Conservation (phyloP, 2,888 invertebrate species). For the Eilema caniola region DNA sequence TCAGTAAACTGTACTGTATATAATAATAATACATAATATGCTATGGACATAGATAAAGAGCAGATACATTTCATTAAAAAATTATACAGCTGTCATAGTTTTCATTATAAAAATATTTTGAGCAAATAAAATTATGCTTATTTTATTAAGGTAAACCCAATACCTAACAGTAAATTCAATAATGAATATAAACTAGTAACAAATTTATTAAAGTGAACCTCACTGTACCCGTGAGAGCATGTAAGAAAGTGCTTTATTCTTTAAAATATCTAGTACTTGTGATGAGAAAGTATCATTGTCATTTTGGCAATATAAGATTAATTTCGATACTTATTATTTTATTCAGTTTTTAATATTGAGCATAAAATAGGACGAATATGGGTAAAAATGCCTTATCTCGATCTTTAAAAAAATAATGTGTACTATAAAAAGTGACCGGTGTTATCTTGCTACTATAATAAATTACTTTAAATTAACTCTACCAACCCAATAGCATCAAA, state of each 20-base stretch:
- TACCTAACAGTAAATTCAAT: conserved; percentile 46
- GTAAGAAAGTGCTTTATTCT: conserved; percentile 30
- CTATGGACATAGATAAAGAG: conserved; percentile 20
- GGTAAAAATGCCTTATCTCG: conserved; percentile 24
- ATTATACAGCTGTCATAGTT: conserved; percentile 43
- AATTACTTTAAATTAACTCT: conserved; percentile 24
- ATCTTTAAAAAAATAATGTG: conserved; percentile 6
- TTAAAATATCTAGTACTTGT: conserved; percentile 31
- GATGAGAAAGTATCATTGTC: conserved; percentile 37
- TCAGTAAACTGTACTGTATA: conserved; percentile 19
- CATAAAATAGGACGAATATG: conserved; percentile 54
- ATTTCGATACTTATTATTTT: conserved; percentile 32
- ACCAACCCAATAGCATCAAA: conserved; percentile 31
- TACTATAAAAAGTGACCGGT: conserved; percentile 11
- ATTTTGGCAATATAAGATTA: conserved; percentile 40
- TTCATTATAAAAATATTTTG: conserved; percentile 52
- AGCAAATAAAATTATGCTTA: conserved; percentile 59
- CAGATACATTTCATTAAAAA: conserved; percentile 32
- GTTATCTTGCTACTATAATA: conserved; percentile 35
- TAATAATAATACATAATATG: conserved; percentile 7
- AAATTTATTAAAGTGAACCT: conserved; percentile 32
- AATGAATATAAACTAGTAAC: conserved; percentile 37
- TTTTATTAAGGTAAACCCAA: conserved; percentile 51
- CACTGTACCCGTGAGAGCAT: conserved; percentile 40
- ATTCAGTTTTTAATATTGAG: conserved; percentile 44